Evolutionary conservation across 2,888 invertebrate species (phyloP).

Genomic region (Drosophila siamana): DNA sequence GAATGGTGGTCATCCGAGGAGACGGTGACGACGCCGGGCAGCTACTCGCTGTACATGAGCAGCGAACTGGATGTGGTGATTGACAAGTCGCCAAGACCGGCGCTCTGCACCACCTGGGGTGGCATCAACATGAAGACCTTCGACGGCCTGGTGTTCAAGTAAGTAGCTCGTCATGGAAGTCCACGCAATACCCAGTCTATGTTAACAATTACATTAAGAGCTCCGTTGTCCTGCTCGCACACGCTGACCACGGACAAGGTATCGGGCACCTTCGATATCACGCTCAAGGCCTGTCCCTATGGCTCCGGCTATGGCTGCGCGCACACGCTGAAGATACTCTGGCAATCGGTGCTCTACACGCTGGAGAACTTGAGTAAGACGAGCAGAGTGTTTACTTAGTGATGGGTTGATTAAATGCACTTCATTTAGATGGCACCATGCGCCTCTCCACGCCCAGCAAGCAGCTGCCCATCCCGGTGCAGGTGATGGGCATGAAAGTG

Average conservation of each 20-base stretch:
- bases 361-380: conserved; percentile 86
- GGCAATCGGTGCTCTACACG: conserved; percentile 90
- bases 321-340: conserved; percentile 85
- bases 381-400: no score
- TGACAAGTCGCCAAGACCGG: conserved; percentile 87
- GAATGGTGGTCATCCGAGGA: conserved; percentile 84
- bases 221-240: conserved; percentile 91
- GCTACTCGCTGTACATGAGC: conserved; percentile 81
- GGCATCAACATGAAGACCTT: conserved; percentile 94
- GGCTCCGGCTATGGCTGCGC: conserved; percentile 87
- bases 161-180: no score
- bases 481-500: conserved; percentile 90
- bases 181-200: no score
- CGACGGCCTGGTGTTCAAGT: conserved; percentile 92
- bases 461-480: conserved; percentile 89
- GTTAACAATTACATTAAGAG: no score
- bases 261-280: conserved; percentile 90
- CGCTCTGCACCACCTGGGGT: conserved; percentile 92
- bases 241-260: conserved; percentile 89
- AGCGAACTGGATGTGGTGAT: conserved; percentile 76
- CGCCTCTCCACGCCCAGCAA: conserved; percentile 87
- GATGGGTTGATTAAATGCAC: no score
- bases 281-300: conserved; percentile 87
- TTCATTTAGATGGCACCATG: conserved; percentile 87
- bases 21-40: conserved; percentile 60